These are phyloP conservation scores for Hylia prasina DNA, from an alignment of 2,113 vertebrate species.

Conservation along the genomic window DNA sequence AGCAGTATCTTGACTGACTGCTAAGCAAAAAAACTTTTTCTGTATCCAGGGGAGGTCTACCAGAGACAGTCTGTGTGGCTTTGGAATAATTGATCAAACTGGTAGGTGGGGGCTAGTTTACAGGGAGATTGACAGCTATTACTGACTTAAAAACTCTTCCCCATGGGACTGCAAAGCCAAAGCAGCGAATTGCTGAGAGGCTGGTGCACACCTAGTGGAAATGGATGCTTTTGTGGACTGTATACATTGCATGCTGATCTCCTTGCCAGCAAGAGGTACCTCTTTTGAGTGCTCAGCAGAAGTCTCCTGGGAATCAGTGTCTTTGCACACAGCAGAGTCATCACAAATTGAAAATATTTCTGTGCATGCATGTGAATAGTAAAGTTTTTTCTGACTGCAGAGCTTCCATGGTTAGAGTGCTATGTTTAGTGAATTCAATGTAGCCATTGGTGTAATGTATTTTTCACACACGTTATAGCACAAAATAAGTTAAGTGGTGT, in stretches of 20 bases:
- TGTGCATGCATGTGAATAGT: not conserved
- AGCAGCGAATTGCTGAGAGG: not conserved
- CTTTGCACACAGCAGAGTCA: not conserved
- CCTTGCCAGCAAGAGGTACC: not conserved
- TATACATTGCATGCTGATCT: not conserved
- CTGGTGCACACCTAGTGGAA: not conserved
- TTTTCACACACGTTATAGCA: not conserved
- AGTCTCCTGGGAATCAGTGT: not conserved
- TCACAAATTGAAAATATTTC: not conserved
- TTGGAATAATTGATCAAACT: not conserved
- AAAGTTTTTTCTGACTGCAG: not conserved
- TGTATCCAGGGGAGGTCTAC: not conserved
- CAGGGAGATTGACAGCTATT: not conserved
- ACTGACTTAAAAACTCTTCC: not conserved
- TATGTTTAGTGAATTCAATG: not conserved
- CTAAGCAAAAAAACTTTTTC: not conserved
- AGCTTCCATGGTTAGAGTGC: fast-evolving
- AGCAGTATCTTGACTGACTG: not conserved
- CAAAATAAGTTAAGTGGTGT: not conserved
- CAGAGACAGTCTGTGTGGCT: not conserved
- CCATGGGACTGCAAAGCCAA: not conserved
- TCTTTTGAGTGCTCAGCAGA: not conserved
- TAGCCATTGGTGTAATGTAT: not conserved
- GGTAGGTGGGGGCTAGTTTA: not conserved
- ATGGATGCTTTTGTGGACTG: not conserved